Evolutionary conservation across 2,113 vertebrate genomes (phyloP).

Genomic region (Globicephala melas): DNA sequence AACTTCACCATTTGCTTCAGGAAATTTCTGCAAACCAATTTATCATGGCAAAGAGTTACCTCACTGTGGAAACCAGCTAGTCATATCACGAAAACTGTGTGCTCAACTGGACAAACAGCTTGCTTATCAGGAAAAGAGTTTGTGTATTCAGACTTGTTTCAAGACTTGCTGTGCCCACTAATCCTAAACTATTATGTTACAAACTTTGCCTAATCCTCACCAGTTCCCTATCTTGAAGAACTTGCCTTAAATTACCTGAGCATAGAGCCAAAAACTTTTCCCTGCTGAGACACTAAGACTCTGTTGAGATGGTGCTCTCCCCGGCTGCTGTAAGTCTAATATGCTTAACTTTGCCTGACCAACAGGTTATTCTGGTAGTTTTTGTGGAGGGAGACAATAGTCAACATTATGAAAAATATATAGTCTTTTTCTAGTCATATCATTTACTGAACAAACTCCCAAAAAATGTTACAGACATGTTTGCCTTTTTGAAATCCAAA

Average conservation of each 20-base stretch:
- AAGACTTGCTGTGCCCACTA: background rate
- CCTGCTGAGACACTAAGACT: background rate
- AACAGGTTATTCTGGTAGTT: background rate
- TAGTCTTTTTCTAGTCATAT: background rate
- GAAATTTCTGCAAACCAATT: slow-evolving; percentile 29
- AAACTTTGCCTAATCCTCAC: background rate
- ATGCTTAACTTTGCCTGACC: background rate
- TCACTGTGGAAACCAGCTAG: background rate
- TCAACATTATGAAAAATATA: background rate
- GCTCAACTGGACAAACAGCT: background rate
- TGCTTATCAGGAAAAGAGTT: background rate
- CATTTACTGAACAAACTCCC: background rate
- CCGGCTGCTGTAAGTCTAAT: background rate
- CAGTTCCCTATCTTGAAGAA: background rate
- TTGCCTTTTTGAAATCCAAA: background rate
- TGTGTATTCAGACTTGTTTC: background rate
- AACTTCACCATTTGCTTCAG: background rate
- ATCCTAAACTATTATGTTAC: background rate
- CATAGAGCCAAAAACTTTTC: background rate
- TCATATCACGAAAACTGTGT: background rate
- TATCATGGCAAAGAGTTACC: slow-evolving; percentile 14
- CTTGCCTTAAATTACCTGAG: background rate
- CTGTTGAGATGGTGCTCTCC: background rate
- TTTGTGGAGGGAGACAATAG: background rate
- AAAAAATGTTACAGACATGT: background rate